phyloP scores from a whole-genome alignment of 2,888 invertebrate species.

The Peribatodes rhomboidaria region DNA sequence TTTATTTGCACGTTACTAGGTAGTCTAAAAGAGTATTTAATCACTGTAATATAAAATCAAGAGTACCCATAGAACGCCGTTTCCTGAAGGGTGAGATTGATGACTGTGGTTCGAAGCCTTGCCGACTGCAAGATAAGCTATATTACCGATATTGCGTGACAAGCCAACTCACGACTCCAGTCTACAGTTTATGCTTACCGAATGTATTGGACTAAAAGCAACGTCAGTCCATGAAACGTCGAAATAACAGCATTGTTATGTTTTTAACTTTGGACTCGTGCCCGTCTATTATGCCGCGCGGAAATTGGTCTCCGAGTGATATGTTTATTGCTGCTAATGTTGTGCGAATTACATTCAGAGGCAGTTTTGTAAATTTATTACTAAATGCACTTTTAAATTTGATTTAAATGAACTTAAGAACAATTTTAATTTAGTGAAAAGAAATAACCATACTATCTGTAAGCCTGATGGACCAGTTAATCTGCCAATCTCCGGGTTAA shows the following conservation, averaged over 20 bases:
- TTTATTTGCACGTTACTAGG: not conserved
- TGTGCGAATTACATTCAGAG: conserved; percentile 14
- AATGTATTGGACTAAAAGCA: conserved; percentile 61
- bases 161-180: conserved; percentile 56
- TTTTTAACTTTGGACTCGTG: conserved; percentile 37
- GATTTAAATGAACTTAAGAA: not conserved
- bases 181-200: conserved; percentile 49
- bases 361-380: not conserved
- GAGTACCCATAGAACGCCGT: conserved; percentile 51
- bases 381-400: not conserved
- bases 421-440: not conserved
- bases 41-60: conserved; percentile 46
- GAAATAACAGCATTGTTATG: conserved; percentile 41
- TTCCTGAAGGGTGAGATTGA: conserved; percentile 68
- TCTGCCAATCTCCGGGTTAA: conserved; percentile 17
- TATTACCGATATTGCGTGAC: conserved; percentile 74
- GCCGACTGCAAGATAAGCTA: conserved; percentile 68
- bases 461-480: conserved; percentile 21
- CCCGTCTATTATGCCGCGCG: conserved; percentile 31
- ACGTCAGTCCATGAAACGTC: conserved; percentile 47
- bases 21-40: conserved; percentile 10
- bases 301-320: conserved; percentile 29
- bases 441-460: not conserved
- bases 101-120: conserved; percentile 65
- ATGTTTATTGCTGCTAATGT: conserved; percentile 32